Base-by-base conservation (phyloP, 2,113 vertebrate genomes). In the Clarias magur region DNA sequence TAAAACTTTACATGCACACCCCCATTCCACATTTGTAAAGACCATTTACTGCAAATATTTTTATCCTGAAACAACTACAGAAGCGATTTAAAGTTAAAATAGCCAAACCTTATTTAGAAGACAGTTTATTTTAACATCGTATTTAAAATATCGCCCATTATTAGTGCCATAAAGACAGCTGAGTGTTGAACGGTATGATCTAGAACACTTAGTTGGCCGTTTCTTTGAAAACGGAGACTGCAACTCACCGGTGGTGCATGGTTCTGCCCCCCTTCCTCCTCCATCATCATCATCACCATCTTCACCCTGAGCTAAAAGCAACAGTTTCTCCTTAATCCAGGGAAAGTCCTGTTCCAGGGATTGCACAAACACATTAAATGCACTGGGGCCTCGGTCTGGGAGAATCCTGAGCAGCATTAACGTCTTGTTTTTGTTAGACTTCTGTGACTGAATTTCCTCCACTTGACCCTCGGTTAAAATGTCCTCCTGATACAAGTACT, bases 401-500 rank as follows among this genome's bases (percentile, higher is more conserved):
- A 99, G 94, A 65, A 98, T 91, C 86, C 97, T 96, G 85, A 99
- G 94, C 19, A 99, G 94, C 88, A 94, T 92, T 90, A 97, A 93
- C 0, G 93, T 95, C 85, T 94, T 96, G 73, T 93, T 93, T 56
- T 93, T 94, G 86, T 93, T 94, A 11, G 96, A 97, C 42, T 90
- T 84, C 90, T 97, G 95, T 1, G 95, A 92, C 92, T 94, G 94
- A 91, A 99, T 96, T 89, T 96, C 96, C 88, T 99, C 95, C 83
- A 97, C 89, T 0, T 98, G 96, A 13, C 91, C 90, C 82, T 94
- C 94, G 0, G 96, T 97, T 82, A 99, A 91, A 84, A 99, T 89
- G 9, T 94, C 93, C 93, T 99, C 98, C 93, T 99, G 97, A 89
- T 95, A 97, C 90, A 99, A 95, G 54, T 97, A 95, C 48, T 97